These are phyloP conservation scores for Argyrosomus regius DNA, from an alignment of 2,797 vertebrate genomes.

Conservation along the genomic window DNA sequence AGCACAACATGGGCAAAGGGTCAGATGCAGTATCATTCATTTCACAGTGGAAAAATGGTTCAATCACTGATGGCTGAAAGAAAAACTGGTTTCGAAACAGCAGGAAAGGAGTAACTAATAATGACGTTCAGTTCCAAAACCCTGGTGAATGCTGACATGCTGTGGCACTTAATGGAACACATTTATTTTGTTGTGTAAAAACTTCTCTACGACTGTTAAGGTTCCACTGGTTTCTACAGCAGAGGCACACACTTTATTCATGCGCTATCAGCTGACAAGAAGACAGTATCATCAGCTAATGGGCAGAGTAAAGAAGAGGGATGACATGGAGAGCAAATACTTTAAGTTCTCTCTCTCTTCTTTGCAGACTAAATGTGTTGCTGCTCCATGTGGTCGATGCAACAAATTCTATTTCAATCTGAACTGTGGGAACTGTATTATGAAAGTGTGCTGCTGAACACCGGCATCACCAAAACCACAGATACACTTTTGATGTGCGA, in stretches of 20 bases:
- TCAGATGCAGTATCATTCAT: constrained; percentile 14
- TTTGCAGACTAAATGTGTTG: neutral
- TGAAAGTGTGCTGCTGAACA: neutral
- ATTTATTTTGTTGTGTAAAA: neutral
- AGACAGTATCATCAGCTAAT: neutral
- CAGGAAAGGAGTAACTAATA: neutral
- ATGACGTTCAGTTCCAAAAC: neutral
- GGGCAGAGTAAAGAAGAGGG: neutral
- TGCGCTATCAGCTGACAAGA: neutral
- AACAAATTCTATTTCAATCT: neutral
- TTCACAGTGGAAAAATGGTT: constrained; percentile 21
- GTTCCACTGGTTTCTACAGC: neutral
- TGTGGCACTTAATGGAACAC: neutral
- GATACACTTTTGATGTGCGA: constrained; percentile 9
- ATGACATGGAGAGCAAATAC: neutral
- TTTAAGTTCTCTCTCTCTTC: neutral
- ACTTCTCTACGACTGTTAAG: neutral
- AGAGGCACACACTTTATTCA: neutral
- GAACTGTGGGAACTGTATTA: neutral
- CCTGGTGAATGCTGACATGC: too few relatives aligned
- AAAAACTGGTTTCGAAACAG: neutral
- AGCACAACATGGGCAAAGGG: neutral
- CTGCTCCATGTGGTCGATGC: too few relatives aligned
- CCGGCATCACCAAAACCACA: neutral
- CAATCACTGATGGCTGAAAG: constrained; percentile 17